Conservation (phyloP, 92 coral and sea anemone genomes). For the Palythoa caribaeorum region DNA sequence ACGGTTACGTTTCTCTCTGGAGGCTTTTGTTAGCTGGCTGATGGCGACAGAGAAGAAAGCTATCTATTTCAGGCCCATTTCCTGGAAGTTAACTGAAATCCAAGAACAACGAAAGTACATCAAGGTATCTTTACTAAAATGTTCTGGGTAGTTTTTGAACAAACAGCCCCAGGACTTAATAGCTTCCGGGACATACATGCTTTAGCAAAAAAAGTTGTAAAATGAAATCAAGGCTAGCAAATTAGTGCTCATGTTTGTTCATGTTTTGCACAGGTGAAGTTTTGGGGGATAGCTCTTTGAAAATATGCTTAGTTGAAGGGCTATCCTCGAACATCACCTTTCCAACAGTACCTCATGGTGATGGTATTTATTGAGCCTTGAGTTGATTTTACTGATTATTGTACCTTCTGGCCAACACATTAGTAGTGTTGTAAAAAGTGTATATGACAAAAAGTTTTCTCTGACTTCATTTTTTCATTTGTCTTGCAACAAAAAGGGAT, state of each 20-base stretch:
- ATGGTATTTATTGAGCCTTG: not conserved
- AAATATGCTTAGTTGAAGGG: not conserved
- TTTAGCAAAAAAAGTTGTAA: not conserved
- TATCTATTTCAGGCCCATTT: conserved; percentile 77
- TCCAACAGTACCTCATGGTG: not conserved
- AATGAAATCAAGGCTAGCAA: not conserved
- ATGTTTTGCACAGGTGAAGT: no score
- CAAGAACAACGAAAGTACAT: conserved; percentile 71
- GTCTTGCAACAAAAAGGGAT: no score
- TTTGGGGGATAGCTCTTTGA: no score
- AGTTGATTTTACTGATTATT: not conserved
- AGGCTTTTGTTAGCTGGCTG: conserved; percentile 88
- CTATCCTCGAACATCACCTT: not conserved
- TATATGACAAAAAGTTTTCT: no score
- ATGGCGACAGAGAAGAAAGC: conserved; percentile 81
- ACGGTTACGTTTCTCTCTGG: conserved; percentile 80
- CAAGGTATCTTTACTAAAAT: conserved; percentile 71
- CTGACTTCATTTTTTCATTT: no score
- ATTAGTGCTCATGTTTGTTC: not conserved
- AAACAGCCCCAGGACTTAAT: not conserved
- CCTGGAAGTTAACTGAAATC: conserved; percentile 83
- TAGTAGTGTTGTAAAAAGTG: not conserved
- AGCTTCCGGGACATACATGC: not conserved
- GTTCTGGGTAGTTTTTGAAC: not conserved
- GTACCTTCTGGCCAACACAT: not conserved